Evolutionary conservation across 2,888 invertebrate species (phyloP), one percentile per base, ranked within the genome.

Genomic region (Tachina fera): DNA sequence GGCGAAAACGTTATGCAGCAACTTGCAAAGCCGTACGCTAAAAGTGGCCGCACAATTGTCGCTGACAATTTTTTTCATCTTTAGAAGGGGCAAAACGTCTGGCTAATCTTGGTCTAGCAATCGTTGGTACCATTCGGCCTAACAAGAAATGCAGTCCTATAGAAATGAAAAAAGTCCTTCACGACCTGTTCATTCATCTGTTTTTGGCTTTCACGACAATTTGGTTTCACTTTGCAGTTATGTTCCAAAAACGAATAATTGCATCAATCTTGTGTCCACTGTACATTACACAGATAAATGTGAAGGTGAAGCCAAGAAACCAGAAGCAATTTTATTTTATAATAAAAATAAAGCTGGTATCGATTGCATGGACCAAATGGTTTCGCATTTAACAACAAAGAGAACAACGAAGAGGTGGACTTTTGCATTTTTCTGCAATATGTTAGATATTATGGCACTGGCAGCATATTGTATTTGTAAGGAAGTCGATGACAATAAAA

Each of bases 1-100:
- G 87, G 87, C 16, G 81, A 87, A 70, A 80, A 81, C 56, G 86
- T 87, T 45, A 49, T 87, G 60, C 22, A 84, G 11, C 70, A 87
- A 45, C 58, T 88, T 11, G 39, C 75, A 65, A 82, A 58, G 9
- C 75, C 58, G 9, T 85, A 82, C 65, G 84, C 49, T 13, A 79
- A 80, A 10, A 75, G 56, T 39, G 84, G 78, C 1, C 53, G 87
- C 22, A 86, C 74, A 68, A 67, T 88, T 11, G 70, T 77, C 5
- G 63, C 79, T 16, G 86, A 88, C 49, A 86, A 84, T 58, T 87
- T 84, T 72, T 81, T 83, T 45, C 84, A 13, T 60, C 83, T 6
- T 22, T 82, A 43, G 56, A 60, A 16, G 75, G 74, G n/a, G 60
- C 47, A 56, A 61, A 72, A 41, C 65, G 68, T 31, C 53, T 79